Evolutionary conservation across 2,797 vertebrate genomes (phyloP).

Genomic region (Syndactyla subalaris): DNA sequence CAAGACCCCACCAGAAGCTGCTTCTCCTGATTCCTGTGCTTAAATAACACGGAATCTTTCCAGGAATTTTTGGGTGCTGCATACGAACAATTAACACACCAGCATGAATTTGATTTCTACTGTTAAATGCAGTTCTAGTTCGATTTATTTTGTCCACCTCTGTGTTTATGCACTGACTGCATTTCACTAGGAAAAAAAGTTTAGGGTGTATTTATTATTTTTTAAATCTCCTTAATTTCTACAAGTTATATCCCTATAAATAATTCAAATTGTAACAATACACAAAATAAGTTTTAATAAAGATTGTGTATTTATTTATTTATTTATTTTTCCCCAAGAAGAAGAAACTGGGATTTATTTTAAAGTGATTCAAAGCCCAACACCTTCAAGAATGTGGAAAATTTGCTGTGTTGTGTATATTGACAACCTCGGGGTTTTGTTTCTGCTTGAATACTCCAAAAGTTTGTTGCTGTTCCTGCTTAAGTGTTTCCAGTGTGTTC

Average conservation of each 20-base stretch:
- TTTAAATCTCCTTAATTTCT: background rate
- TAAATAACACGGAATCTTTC: background rate
- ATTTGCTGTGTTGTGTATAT: background rate
- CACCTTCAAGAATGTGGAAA: background rate
- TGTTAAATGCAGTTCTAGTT: background rate
- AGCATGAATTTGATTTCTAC: background rate
- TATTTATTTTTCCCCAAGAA: background rate
- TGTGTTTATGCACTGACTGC: background rate
- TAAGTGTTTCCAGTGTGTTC: constrained; percentile 23
- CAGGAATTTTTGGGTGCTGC: background rate
- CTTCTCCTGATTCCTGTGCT: background rate
- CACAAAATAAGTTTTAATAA: background rate
- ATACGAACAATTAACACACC: background rate
- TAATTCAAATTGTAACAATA: background rate
- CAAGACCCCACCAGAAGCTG: background rate
- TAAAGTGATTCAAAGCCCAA: background rate
- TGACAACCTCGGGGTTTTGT: background rate
- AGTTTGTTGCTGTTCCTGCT: constrained; percentile 17
- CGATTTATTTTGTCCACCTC: background rate
- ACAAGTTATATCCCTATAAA: background rate
- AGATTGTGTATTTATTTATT: background rate
- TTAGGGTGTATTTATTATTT: background rate
- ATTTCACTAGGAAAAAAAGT: background rate
- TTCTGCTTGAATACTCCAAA: background rate
- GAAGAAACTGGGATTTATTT: background rate